phyloP scores from a whole-genome alignment of 2,113 vertebrate species.

The Leptosomus discolor region DNA sequence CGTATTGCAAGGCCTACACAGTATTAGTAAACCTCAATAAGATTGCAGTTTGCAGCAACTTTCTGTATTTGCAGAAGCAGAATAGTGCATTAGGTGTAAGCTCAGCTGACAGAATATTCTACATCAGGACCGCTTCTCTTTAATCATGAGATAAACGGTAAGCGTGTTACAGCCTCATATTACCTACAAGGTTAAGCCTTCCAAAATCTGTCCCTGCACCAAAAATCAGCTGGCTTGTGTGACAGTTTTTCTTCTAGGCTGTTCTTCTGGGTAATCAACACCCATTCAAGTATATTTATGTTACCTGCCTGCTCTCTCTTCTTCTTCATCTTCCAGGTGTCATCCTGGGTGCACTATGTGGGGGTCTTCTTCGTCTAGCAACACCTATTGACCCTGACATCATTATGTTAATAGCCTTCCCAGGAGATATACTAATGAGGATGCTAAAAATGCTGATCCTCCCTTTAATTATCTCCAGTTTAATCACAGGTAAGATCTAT shows the following conservation, averaged over 20 bases:
- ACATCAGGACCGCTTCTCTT: neutral
- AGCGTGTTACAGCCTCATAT: neutral
- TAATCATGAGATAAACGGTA: neutral
- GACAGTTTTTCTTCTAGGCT: neutral
- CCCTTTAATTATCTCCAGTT: slow-evolving; percentile 97
- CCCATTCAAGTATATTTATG: neutral
- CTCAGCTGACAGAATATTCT: neutral
- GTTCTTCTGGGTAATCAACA: neutral
- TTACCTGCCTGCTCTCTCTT: neutral
- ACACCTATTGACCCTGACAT: slow-evolving; percentile 92
- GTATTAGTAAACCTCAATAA: neutral
- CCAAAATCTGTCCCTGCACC: neutral
- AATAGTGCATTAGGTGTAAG: neutral
- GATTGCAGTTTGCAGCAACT: neutral
- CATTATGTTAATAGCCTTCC: slow-evolving; percentile 95
- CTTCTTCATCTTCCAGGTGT: slow-evolving; percentile 80
- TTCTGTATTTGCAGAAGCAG: neutral
- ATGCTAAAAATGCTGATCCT: slow-evolving; percentile 99
- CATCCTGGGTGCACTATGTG: slow-evolving; percentile 88
- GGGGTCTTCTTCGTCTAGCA: slow-evolving; percentile 87
- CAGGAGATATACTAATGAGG: slow-evolving; percentile 98
- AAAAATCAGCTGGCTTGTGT: neutral
- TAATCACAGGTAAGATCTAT: slow-evolving; percentile 91
- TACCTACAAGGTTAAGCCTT: neutral
- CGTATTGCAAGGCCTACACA: neutral